phyloP scores from a whole-genome alignment of 2,797 vertebrate species.

The Stomatorhinus walkeri region DNA sequence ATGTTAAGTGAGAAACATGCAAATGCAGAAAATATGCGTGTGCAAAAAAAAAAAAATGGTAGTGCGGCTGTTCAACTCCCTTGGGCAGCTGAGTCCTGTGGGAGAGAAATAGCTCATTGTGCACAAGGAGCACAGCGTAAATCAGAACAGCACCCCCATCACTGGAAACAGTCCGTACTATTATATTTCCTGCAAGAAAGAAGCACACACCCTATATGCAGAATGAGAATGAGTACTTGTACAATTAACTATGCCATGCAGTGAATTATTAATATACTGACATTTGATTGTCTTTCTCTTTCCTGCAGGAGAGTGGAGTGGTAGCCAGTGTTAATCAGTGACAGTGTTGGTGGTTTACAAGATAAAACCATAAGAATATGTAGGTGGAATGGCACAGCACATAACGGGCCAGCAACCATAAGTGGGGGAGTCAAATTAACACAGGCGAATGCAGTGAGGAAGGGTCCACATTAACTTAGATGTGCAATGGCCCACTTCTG shows the following conservation, averaged over 20 bases:
- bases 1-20: not conserved
- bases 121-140: not conserved
- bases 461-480: slow-evolving; percentile 46
- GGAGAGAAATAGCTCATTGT: slow-evolving; percentile 6
- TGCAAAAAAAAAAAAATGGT: not conserved
- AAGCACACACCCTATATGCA: not conserved
- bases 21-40: not conserved
- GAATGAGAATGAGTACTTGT: not conserved
- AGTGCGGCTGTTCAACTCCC: not conserved
- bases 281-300: not conserved
- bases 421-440: slow-evolving; percentile 31
- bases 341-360: not conserved
- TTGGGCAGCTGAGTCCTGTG: not conserved
- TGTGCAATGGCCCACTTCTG: slow-evolving; percentile 49
- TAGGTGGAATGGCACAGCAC: not conserved
- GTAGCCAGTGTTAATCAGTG: not conserved
- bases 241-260: not conserved
- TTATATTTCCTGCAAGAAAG: not conserved
- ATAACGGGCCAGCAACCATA: slow-evolving; percentile 20
- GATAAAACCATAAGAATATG: not conserved
- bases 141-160: not conserved
- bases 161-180: not conserved
- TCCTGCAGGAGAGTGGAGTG: not conserved
- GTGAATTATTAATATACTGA: not conserved
- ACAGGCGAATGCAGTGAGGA: not conserved